These are phyloP conservation scores for Streptopelia turtur DNA, from an alignment of 2,797 vertebrate genomes.

Conservation along the genomic window DNA sequence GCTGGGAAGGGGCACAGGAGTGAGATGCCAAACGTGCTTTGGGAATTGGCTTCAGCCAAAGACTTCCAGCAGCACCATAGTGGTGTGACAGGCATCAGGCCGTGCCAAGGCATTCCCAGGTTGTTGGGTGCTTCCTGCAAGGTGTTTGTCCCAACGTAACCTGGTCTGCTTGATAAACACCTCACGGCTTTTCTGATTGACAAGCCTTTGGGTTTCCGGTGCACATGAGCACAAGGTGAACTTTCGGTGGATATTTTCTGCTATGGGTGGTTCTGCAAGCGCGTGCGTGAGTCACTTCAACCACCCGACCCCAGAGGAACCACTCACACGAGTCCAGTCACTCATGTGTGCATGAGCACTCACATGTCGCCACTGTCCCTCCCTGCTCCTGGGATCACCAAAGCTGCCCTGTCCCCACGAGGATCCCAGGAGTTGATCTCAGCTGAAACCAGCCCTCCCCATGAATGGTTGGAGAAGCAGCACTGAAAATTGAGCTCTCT, in stretches of 20 bases:
- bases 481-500: neutral
- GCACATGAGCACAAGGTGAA: slow-evolving; percentile 43
- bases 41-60: neutral
- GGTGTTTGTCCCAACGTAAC: neutral
- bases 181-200: neutral
- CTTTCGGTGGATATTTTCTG: slow-evolving; percentile 69
- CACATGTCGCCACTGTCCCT: accelerated
- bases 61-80: neutral
- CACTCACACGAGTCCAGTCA: neutral
- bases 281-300: slow-evolving; percentile 9
- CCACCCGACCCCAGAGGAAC: neutral
- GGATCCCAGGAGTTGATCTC: neutral
- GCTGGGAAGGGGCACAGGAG: accelerated
- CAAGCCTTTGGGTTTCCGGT: slow-evolving; percentile 34
- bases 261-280: neutral
- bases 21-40: neutral
- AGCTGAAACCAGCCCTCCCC: neutral
- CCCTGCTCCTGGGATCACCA: accelerated
- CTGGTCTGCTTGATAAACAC: slow-evolving; percentile 20
- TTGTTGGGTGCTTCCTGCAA: neutral
- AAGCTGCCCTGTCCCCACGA: neutral
- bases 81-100: accelerated
- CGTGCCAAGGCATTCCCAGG: accelerated
- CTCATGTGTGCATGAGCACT: neutral
- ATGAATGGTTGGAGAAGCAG: neutral